These are phyloP conservation scores for Saccopteryx bilineata DNA, from an alignment of 2,113 vertebrate species.

Conservation along the genomic window DNA sequence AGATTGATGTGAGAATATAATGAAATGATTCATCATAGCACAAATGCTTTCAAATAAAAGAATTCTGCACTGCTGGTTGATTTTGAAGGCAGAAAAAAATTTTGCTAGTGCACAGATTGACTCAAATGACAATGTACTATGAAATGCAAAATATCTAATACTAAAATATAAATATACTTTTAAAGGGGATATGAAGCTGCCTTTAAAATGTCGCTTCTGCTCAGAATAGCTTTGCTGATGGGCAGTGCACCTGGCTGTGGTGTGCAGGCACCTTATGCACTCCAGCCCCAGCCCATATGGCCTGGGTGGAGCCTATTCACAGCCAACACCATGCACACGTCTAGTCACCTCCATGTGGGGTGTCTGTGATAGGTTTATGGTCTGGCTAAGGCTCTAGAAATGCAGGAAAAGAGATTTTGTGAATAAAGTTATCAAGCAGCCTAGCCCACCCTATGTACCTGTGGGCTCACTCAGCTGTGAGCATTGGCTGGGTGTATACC, in stretches of 20 bases:
- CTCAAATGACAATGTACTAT: background rate
- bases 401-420: background rate
- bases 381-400: background rate
- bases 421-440: background rate
- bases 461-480: rapidly evolving
- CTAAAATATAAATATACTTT: background rate
- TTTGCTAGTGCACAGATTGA: background rate
- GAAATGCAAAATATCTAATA: background rate
- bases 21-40: background rate
- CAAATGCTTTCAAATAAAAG: background rate
- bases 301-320: rapidly evolving
- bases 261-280: rapidly evolving
- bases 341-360: background rate
- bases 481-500: background rate
- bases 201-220: background rate
- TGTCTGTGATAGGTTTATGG: background rate
- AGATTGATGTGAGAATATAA: background rate
- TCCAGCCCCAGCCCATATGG: rapidly evolving
- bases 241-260: rapidly evolving
- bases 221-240: background rate
- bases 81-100: background rate
- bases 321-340: background rate
- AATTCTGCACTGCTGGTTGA: background rate
- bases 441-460: background rate
- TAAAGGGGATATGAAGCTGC: background rate